A percentile compares a stretch with the other conserved stretches of the same genome.
Conservation (phyloP, 2,797 vertebrate genomes). For the Microchirus variegatus region DNA sequence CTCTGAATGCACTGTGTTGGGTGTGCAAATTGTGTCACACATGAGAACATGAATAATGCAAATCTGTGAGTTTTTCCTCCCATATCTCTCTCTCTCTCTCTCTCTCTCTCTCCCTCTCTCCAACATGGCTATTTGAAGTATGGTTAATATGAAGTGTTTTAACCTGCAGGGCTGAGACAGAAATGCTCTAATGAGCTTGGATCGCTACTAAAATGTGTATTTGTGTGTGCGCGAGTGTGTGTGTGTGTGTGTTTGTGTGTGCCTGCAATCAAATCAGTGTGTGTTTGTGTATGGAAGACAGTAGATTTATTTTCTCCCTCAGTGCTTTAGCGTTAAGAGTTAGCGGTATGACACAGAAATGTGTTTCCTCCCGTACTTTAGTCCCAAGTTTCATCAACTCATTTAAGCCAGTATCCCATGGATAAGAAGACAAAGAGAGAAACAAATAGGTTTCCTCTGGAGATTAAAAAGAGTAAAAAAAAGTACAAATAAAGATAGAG, state of each 20-base stretch:
- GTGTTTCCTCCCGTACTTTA: slow-evolving; percentile 22
- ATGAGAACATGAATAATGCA: slow-evolving; percentile 57
- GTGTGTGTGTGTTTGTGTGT: slow-evolving; percentile 8
- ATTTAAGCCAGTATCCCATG: slow-evolving; percentile 30
- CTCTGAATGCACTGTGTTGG: slow-evolving; percentile 13
- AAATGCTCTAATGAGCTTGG: slow-evolving; percentile 59
- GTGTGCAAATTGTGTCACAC: slow-evolving; percentile 42
- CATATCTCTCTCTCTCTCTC: slow-evolving; percentile 18
- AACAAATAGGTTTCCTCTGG: not conserved
- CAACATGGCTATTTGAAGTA: slow-evolving; percentile 46
- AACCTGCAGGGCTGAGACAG: slow-evolving; percentile 59
- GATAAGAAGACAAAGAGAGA: slow-evolving; percentile 9
- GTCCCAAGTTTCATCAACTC: slow-evolving; percentile 49
- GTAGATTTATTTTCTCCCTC: slow-evolving; percentile 15
- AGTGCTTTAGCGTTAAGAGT: slow-evolving; percentile 26
- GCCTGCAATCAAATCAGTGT: slow-evolving; percentile 1
- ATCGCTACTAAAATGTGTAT: slow-evolving; percentile 50
- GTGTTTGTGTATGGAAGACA: slow-evolving; percentile 16
- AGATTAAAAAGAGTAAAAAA: not conserved
- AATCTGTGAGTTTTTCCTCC: slow-evolving; percentile 40
- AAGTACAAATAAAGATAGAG: slow-evolving; percentile 21
- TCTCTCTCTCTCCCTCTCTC: slow-evolving; percentile 29
- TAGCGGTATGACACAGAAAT: not conserved
- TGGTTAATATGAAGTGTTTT: slow-evolving; percentile 56
- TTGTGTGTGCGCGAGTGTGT: slow-evolving; percentile 18